These are phyloP conservation scores for Cylas formicarius DNA, from an alignment of 1,140 invertebrate genomes.

Conservation along the genomic window DNA sequence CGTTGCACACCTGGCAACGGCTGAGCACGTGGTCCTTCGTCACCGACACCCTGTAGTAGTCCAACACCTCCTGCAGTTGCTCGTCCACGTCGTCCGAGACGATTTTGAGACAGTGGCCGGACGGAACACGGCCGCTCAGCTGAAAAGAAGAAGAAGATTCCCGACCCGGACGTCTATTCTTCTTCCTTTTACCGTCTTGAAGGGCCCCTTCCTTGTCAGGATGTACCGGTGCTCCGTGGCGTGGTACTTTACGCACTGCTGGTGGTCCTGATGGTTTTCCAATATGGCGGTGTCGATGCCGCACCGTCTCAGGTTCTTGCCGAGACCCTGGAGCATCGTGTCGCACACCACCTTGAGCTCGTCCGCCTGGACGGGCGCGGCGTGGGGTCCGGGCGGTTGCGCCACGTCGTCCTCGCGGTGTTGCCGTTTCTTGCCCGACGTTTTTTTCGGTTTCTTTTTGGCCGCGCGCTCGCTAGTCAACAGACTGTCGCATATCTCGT, in stretches of 20 bases:
- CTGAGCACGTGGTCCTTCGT: conserved; percentile 56
- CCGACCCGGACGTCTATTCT: background rate
- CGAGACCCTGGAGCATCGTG: conserved; percentile 50
- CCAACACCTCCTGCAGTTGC: conserved; percentile 55
- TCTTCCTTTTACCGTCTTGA: conserved; percentile 37
- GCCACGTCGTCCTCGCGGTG: conserved; percentile 1
- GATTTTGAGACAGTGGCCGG: conserved; percentile 49
- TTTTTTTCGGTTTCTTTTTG: conserved; percentile 42
- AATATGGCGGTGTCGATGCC: conserved; percentile 57
- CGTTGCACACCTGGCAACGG: conserved; percentile 60
- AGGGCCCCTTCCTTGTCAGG: conserved; percentile 47
- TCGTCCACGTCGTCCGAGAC: conserved; percentile 42
- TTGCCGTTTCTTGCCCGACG: conserved; percentile 19
- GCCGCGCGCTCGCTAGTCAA: conserved; percentile 44
- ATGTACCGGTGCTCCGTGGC: conserved; percentile 49
- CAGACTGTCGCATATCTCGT: conserved; percentile 52
- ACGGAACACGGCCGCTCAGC: conserved; percentile 44
- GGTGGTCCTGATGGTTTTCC: conserved; percentile 44
- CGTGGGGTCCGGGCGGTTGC: conserved; percentile 26
- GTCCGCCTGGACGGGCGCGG: conserved; percentile 22
- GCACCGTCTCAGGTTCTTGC: conserved; percentile 54
- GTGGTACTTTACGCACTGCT: conserved; percentile 46
- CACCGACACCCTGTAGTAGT: conserved; percentile 55
- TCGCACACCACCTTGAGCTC: conserved; percentile 48
- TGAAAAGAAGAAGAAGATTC: conserved; percentile 30